Evolutionary conservation across 2,888 invertebrate species (phyloP), one percentile per base, ranked within the genome.

Genomic region (Oxytorus armatus): DNA sequence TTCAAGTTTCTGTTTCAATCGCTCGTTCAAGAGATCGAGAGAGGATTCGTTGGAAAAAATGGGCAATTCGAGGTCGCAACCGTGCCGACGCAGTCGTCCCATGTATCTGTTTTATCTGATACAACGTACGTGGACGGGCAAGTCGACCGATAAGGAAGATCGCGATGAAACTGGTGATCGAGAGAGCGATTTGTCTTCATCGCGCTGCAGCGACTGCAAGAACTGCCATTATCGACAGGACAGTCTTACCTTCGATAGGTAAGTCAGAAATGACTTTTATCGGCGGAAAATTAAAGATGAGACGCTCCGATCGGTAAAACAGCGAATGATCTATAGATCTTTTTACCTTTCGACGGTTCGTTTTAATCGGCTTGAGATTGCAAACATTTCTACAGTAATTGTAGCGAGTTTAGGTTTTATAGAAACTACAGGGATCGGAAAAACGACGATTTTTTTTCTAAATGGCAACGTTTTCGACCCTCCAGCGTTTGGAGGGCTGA

Each of bases 81-180:
- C 87, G 57, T 86, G 86, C 76, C 86, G 85, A 72, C 86, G 85
- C 42, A 85, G 86, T 69, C 89, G 87, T 53, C 82, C 89, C 1
- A 92, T 95, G 68, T 95, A 95, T 88, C 92, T 95, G 80, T 92
- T 95, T 84, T 95, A 95, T 89, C 92, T 95, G 77, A 94, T 95
- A 85, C 94, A 95, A 86, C 94, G 95, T 82, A 95, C 95, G 11
- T 95, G 95, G 95, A 94, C 94, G 87, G 93, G 95, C 11, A 77
- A 77, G 8, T 93, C 95, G 84, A 84, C 84, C 51, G 77, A 80
- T 61, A 77, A 76, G 47, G 76, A 82, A 75, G 29, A 76, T 33
- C 84, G 81, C 57, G 87, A 85, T 11, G 87, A 88, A 79, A 55
- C 18, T 18, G 85, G 79, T 86, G 91, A 91, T 74, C 85, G 86